These are phyloP conservation scores for Cheilosia vulpina DNA, from an alignment of 2,888 invertebrate species.

Conservation along the genomic window DNA sequence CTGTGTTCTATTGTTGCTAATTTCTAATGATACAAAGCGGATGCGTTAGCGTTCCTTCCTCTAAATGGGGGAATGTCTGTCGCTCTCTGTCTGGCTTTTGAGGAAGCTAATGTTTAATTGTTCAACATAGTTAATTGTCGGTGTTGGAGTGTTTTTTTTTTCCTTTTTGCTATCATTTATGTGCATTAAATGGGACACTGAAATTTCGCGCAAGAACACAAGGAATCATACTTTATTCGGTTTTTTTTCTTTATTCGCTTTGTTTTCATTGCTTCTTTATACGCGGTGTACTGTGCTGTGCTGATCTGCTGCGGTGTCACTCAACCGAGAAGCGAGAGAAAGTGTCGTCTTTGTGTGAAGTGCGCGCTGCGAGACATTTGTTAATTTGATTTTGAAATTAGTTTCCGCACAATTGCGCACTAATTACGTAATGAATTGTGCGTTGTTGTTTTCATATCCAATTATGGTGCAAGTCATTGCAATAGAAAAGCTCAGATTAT, in stretches of 20 bases:
- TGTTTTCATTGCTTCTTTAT: background rate
- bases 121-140: constrained; percentile 13
- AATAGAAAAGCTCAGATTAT: background rate
- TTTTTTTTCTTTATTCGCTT: background rate
- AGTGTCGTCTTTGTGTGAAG: constrained; percentile 43
- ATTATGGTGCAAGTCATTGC: constrained; percentile 26
- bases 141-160: background rate
- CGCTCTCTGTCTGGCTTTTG: background rate
- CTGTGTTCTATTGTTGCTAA: constrained; percentile 20
- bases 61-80: background rate
- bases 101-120: constrained; percentile 30
- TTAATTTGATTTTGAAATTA: constrained; percentile 54
- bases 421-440: constrained; percentile 55
- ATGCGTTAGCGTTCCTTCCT: constrained; percentile 32
- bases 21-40: constrained; percentile 49
- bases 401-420: constrained; percentile 64
- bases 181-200: constrained; percentile 44
- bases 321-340: constrained; percentile 47
- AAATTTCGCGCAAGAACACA: constrained; percentile 10
- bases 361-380: constrained; percentile 31
- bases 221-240: background rate
- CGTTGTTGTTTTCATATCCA: constrained; percentile 17
- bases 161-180: background rate
- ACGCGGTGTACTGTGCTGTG: background rate
- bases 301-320: constrained; percentile 18